phyloP scores from a whole-genome alignment of 2,888 invertebrate species.

The Torymus auratus region DNA sequence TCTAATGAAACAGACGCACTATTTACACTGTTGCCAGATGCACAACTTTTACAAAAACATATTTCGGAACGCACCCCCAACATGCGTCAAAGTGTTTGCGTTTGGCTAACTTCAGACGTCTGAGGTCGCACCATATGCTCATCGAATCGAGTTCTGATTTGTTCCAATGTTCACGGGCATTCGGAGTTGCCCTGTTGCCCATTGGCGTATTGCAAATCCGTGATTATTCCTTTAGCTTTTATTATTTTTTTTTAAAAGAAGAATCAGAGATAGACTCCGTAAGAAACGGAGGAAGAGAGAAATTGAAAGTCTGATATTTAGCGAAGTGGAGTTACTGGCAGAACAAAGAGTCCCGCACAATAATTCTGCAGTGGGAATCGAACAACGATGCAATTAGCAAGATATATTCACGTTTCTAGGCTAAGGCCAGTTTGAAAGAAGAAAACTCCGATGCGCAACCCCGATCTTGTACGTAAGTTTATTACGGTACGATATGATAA shows the following conservation, averaged over 20 bases:
- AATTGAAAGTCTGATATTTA: background rate
- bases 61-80: no score
- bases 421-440: constrained; percentile 29
- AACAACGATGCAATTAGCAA: constrained; percentile 18
- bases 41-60: no score
- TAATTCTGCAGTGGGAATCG: background rate
- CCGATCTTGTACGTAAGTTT: constrained; percentile 30
- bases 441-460: constrained; percentile 26
- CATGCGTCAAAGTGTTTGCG: no score
- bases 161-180: constrained; percentile 11
- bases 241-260: constrained; percentile 21
- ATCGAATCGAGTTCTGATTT: background rate
- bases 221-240: constrained; percentile 17
- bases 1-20: no score
- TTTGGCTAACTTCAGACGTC: no score
- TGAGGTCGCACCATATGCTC: no score
- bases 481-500: constrained; percentile 56
- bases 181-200: background rate
- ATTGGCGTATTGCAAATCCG: background rate
- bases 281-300: background rate
- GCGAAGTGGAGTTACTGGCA: background rate
- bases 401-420: constrained; percentile 34
- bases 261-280: constrained; percentile 4
- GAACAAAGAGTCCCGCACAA: background rate
- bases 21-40: no score